These are phyloP conservation scores for Caenorhabditis inopinata DNA, from an alignment of 1,140 invertebrate species.

Conservation along the genomic window DNA sequence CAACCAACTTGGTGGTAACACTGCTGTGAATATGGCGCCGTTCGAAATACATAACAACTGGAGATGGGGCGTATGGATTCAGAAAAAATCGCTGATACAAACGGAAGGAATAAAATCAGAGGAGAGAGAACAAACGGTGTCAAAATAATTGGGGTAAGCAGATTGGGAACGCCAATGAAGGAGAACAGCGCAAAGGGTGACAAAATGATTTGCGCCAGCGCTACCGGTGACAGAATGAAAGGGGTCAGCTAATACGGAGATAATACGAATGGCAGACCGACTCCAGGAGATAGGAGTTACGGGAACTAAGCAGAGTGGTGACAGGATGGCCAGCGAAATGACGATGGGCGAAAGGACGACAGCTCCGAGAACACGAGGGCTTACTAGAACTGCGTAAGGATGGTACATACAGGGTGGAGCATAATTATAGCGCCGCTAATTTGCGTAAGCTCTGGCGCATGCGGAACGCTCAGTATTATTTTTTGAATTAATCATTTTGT, in stretches of 20 bases:
- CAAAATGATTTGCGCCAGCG: slow-evolving; percentile 44
- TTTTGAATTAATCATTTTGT: too few species aligned
- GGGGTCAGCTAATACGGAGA: slow-evolving; percentile 42
- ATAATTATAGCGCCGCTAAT: too few species aligned
- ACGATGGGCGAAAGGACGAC: slow-evolving; percentile 41
- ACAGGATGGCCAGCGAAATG: slow-evolving; percentile 18
- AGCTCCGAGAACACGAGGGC: slow-evolving; percentile 31
- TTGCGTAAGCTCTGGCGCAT: too few species aligned
- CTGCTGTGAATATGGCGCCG: slow-evolving; percentile 52
- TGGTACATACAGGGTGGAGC: too few species aligned
- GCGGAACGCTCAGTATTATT: too few species aligned
- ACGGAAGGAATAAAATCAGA: slow-evolving; percentile 49
- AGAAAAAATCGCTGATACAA: slow-evolving; percentile 54
- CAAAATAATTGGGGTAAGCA: slow-evolving; percentile 49
- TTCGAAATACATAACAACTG: slow-evolving; percentile 53
- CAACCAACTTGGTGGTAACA: slow-evolving; percentile 60
- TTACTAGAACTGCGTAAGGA: slow-evolving; percentile 48
- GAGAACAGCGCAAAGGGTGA: slow-evolving; percentile 46
- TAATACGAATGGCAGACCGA: slow-evolving; percentile 44
- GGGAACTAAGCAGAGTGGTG: not conserved
- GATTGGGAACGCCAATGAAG: slow-evolving; percentile 36
- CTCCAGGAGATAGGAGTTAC: slow-evolving; percentile 35
- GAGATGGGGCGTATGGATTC: slow-evolving; percentile 59
- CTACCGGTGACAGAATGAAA: slow-evolving; percentile 39
- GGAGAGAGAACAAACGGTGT: slow-evolving; percentile 46